Percentiles rank a stretch among this genome's conserved stretches.
Evolutionary conservation across 2,888 invertebrate genomes (phyloP).

Genomic region (Podotricha telesiphe): DNA sequence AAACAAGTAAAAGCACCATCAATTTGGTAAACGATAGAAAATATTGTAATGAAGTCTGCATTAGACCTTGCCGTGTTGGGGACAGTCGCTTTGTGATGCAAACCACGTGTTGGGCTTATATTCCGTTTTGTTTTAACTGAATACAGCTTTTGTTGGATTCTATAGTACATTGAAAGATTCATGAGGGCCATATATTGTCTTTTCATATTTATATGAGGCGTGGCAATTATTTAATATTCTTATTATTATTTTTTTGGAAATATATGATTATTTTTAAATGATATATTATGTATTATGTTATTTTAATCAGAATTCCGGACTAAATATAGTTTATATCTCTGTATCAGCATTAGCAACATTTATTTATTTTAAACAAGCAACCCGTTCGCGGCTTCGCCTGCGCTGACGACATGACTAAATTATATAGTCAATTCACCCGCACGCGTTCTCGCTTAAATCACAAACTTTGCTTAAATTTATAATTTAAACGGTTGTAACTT

Average conservation of each 20-base stretch:
- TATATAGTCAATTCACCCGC: no score
- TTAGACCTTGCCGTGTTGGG: slow-evolving; percentile 15
- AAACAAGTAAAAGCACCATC: background rate
- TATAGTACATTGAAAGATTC: slow-evolving; percentile 15
- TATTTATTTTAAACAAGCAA: no score
- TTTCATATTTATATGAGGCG: slow-evolving; percentile 1
- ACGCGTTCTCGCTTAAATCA: no score
- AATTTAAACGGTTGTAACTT: no score
- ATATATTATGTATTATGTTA: no score
- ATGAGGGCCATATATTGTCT: slow-evolving; percentile 3
- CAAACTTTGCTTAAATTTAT: no score
- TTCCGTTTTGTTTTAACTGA: slow-evolving; percentile 24
- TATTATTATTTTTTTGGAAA: background rate
- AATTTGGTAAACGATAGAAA: slow-evolving; percentile 7
- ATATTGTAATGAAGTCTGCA: slow-evolving; percentile 20
- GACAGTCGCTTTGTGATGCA: slow-evolving; percentile 40
- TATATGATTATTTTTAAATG: background rate
- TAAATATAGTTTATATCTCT: no score
- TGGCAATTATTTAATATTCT: background rate
- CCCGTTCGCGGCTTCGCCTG: no score
- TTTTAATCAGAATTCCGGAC: no score
- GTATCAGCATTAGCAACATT: no score
- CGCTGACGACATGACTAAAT: no score
- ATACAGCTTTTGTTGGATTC: slow-evolving; percentile 22
- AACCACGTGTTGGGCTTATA: slow-evolving; percentile 29